phyloP scores from a whole-genome alignment of 53 echinoderm and acorn worm genomes.

The Astropecten irregularis region DNA sequence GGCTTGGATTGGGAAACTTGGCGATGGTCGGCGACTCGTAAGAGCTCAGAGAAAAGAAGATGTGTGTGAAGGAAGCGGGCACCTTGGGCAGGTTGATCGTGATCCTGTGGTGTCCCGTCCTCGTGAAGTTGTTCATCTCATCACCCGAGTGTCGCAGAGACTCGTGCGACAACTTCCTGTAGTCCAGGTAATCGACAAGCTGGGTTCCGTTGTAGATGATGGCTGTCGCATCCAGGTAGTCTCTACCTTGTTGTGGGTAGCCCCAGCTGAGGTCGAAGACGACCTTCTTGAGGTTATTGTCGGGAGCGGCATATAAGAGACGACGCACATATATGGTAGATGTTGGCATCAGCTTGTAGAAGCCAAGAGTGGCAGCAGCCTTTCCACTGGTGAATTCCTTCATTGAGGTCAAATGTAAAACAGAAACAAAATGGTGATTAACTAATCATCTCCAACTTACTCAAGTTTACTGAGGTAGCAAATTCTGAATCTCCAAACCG shows the following conservation, averaged over 20 bases:
- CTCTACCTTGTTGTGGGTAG: constrained; percentile 16
- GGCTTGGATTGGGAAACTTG: constrained; percentile 38
- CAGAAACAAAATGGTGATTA: neutral
- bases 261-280: constrained; percentile 67
- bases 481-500: too few relatives aligned
- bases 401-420: neutral
- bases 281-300: constrained; percentile 42
- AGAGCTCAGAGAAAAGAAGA: constrained; percentile 54
- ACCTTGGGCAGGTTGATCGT: constrained; percentile 19
- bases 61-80: constrained; percentile 21
- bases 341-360: constrained; percentile 13
- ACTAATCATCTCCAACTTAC: too few relatives aligned
- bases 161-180: constrained; percentile 1
- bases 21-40: constrained; percentile 33
- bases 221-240: constrained; percentile 58
- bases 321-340: constrained; percentile 47
- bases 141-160: constrained; percentile 49
- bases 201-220: constrained; percentile 31
- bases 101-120: constrained; percentile 40
- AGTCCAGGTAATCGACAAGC: constrained; percentile 30
- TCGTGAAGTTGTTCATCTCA: neutral
- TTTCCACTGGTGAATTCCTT: constrained; percentile 32
- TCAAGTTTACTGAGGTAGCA: too few relatives aligned
- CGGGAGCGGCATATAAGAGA: constrained; percentile 42
- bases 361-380: constrained; percentile 16